Base-by-base conservation (phyloP, 2,888 invertebrate genomes). In the Aphodius sticticus region DNA sequence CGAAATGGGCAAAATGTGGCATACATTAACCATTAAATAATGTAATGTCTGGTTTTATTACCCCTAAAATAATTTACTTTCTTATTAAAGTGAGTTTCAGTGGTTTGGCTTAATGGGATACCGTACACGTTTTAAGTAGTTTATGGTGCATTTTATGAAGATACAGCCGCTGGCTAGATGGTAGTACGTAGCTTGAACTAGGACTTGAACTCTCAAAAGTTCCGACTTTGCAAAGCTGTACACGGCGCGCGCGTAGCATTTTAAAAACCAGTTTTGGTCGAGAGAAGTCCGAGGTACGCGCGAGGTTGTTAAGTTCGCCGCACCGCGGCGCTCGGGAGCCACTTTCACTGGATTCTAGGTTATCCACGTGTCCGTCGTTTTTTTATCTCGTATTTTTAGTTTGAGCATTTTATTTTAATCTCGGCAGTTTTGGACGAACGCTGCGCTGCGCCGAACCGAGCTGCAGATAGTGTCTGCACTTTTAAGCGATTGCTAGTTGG, bases 271-370 rank as follows among this genome's bases (percentile, higher is more conserved):
- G 76, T 76, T 76, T 76, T 14, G 69, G 53, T 38, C 35, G 53
- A 53, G 53, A 53, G 53, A 53, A 53, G 53, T 53, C 53, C 53
- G 53, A 2, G 53, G 53, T 53, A 53, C 53, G 9, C 9, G 53
- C 26, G 74, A 36, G 74, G 80, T 83, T 82, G 81, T 77, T 77
- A 83, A 83, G 84, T 83, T 82, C 82, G 78, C 82, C 82, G 82
- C 81, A 81, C 80, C 76, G 80, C 81, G 81, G 81, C 80, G 80
- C 81, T 81, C 81, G 78, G 79, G 84, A 81, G 84, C 84, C 85
- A 85, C 85, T 85, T 85, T 85, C 85, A 85, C 85, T 85, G 84
- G 84, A 85, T 85, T 85, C 85, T 86, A 84, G 86, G 86, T 85
- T 86, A 85, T 86, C 86, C 86, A 86, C 86, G 86, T 86, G 86